phyloP scores from a whole-genome alignment of 2,888 invertebrate genomes.

The Ophonus ardosiacus region DNA sequence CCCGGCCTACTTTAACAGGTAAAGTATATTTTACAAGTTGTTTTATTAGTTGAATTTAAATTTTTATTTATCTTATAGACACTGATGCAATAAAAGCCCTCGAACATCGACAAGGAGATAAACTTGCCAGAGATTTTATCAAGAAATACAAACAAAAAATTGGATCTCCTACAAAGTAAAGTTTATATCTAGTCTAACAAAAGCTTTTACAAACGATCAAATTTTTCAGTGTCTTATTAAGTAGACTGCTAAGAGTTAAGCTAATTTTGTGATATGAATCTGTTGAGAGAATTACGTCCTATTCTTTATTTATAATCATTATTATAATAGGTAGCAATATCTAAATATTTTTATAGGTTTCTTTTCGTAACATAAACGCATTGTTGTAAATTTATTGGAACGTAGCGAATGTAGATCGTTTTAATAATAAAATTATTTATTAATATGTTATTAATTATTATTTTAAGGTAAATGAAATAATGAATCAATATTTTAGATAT shows the following conservation, averaged over 20 bases:
- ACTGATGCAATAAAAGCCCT: constrained; percentile 87
- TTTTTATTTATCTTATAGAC: constrained; percentile 73
- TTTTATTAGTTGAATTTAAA: constrained; percentile 64
- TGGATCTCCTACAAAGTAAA: constrained; percentile 65
- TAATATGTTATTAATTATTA: neutral
- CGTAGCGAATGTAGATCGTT: neutral
- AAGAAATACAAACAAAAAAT: constrained; percentile 86
- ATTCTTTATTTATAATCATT: constrained; percentile 20
- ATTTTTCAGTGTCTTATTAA: constrained; percentile 19
- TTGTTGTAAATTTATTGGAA: constrained; percentile 24
- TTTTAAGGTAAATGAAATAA: neutral
- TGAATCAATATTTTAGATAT: too few relatives aligned
- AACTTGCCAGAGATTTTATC: constrained; percentile 91
- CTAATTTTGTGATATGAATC: constrained; percentile 38
- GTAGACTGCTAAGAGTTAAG: constrained; percentile 35
- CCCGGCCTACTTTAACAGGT: constrained; percentile 51
- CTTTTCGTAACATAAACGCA: neutral
- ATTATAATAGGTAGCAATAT: constrained; percentile 10
- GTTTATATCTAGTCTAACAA: constrained; percentile 8
- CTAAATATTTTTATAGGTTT: constrained; percentile 41
- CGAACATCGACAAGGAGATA: constrained; percentile 91
- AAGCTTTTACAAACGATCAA: constrained; percentile 32
- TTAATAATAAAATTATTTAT: constrained; percentile 42
- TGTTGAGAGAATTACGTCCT: constrained; percentile 29
- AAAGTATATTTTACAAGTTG: constrained; percentile 62